A percentile compares a stretch with the other conserved stretches of the same genome.
Conservation (phyloP, 2,888 invertebrate species). For the Automeris io region DNA sequence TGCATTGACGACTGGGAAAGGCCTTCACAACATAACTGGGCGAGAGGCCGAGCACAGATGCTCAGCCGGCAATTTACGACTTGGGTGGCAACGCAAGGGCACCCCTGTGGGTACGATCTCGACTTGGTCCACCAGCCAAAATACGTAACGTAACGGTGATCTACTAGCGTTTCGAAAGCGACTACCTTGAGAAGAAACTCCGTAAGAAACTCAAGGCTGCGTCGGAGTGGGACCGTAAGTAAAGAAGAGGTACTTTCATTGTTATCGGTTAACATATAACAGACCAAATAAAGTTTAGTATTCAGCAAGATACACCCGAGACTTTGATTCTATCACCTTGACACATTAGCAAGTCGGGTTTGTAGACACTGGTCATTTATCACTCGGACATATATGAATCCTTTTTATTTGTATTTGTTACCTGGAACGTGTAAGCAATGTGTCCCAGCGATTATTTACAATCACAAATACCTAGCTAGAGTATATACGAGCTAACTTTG, state of each 20-base stretch:
- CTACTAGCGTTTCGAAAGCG: too few relatives aligned
- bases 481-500: background rate
- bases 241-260: background rate
- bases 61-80: too few relatives aligned
- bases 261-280: background rate
- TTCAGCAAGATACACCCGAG: background rate
- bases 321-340: constrained; percentile 20
- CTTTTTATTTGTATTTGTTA: background rate
- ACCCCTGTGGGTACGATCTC: too few relatives aligned
- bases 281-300: background rate
- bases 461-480: background rate
- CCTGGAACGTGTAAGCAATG: background rate
- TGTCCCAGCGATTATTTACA: background rate
- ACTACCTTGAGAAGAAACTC: too few relatives aligned
- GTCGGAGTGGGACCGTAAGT: too few relatives aligned
- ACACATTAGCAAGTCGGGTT: constrained; percentile 23
- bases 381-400: constrained; percentile 6
- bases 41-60: too few relatives aligned
- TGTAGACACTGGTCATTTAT: constrained; percentile 21
- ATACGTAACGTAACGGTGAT: too few relatives aligned
- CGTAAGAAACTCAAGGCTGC: too few relatives aligned
- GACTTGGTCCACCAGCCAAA: too few relatives aligned
- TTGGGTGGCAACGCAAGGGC: too few relatives aligned
- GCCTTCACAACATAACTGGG: too few relatives aligned
- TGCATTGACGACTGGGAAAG: too few relatives aligned